Base-by-base conservation (phyloP, 2,888 invertebrate species). In the Drosophila recens region DNA sequence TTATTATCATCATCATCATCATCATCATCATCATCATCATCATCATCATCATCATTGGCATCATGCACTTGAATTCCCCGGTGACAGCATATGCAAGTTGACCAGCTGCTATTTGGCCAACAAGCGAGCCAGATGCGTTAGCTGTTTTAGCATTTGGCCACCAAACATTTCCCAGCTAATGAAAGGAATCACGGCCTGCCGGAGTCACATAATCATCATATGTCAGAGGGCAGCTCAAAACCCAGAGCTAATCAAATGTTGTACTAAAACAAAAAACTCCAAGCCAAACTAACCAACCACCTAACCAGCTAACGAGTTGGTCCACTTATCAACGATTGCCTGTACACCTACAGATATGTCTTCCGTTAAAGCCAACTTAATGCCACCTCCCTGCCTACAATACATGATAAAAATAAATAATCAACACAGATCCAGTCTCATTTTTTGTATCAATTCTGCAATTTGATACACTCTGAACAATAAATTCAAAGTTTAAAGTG, bases 151-250 rank as follows among this genome's bases (percentile, higher is more conserved):
- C 69, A 53, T 65, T 63, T 72, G 75, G 63, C 53, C 59, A 54
- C 64, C 72, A 67, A 75, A 79, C 75, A 75, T 75, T 72, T 78
- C 63, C 56, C 75, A 68, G 79, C 75, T 79, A 82, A 79, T 79
- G 81, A 77, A 74, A 67, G 79, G 33, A 57, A 62, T 66, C 65
- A 61, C 49, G 68, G 64, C 51, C 30, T 17, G 9, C 20, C 43
- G 17, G 9, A 53, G 56, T 67, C 79, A 65, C 69, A 81, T 78
- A 66, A 76, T 75, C 85, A 70, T 66, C 86, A 79, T 79, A 79
- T 82, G 76, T 68, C 79, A 64, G 53, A 23, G 69, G 66, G 57
- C 36, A 36, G 57, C 23, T 49, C 73, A 68, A 45, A 51, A 52
- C 63, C 51, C 33, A 27, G 33, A 58, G 56, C 48, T 54, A 75